A percentile compares a stretch with the other conserved stretches of the same genome.
phyloP scores from a whole-genome alignment of 2,888 invertebrate genomes.

The Pinctada fucata region DNA sequence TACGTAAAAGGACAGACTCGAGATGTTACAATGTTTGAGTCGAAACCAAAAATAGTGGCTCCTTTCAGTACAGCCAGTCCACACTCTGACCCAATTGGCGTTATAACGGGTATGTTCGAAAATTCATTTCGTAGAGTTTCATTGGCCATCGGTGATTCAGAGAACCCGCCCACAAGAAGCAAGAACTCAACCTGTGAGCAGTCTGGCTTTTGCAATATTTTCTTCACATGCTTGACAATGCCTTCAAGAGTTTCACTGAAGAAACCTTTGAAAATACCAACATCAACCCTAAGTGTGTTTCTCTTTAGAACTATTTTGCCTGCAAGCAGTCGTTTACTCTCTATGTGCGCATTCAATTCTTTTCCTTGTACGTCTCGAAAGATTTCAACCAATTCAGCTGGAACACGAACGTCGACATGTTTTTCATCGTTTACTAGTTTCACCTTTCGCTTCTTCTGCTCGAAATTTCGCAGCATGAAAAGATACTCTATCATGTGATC shows the following conservation, averaged over 20 bases:
- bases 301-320: background rate
- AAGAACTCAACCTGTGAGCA: conserved; percentile 6
- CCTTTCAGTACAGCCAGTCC: conserved; percentile 25
- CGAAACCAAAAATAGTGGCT: conserved; percentile 13
- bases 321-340: background rate
- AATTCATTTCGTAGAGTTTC: conserved; percentile 13
- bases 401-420: background rate
- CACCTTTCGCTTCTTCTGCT: conserved; percentile 9
- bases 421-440: too few relatives aligned
- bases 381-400: background rate
- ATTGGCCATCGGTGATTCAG: conserved; percentile 27
- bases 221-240: conserved; percentile 1
- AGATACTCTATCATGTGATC: conserved; percentile 12
- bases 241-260: background rate
- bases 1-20: conserved; percentile 23
- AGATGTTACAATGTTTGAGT: conserved; percentile 6
- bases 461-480: conserved; percentile 1
- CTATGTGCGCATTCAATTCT: background rate
- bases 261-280: background rate
- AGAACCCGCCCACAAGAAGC: conserved; percentile 31
- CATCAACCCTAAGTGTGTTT: background rate
- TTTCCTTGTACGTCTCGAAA: conserved; percentile 2
- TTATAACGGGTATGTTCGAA: conserved; percentile 11
- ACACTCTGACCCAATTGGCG: background rate
- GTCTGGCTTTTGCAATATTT: background rate